Percentiles rank a stretch among this genome's conserved stretches.
Conservation (phyloP, 1,140 invertebrate species). For the Ostrea edulis region DNA sequence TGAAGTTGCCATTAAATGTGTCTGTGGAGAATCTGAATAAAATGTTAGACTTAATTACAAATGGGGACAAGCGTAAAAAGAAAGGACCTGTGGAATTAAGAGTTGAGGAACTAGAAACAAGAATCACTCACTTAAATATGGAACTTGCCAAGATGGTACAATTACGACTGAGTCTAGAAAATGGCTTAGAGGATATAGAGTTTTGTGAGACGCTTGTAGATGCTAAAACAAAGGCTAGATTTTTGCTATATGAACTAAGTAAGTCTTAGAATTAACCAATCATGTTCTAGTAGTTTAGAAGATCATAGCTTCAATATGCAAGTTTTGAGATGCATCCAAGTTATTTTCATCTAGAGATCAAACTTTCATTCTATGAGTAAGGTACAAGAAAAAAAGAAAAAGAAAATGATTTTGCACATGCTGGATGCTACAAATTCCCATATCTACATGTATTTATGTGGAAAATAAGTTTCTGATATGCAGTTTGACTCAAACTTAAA, state of each 20-base stretch:
- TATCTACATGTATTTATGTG: too few relatives aligned
- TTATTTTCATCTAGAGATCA: too few relatives aligned
- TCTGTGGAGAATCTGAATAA: slow-evolving; percentile 59
- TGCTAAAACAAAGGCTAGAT: slow-evolving; percentile 64
- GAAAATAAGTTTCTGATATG: too few relatives aligned
- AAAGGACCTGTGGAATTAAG: slow-evolving; percentile 64
- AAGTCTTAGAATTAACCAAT: slow-evolving; percentile 59
- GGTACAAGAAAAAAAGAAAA: too few relatives aligned
- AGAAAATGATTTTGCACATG: too few relatives aligned
- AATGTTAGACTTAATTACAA: slow-evolving; percentile 57
- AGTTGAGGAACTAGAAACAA: slow-evolving; percentile 75
- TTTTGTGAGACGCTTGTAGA: slow-evolving; percentile 66
- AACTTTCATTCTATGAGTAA: too few relatives aligned
- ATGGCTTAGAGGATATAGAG: slow-evolving; percentile 68
- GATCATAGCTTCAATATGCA: too few relatives aligned
- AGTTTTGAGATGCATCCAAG: too few relatives aligned
- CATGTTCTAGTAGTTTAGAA: too few relatives aligned
- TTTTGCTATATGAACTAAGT: slow-evolving; percentile 70
- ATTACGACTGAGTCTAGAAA: slow-evolving; percentile 68
- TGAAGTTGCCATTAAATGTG: slow-evolving; percentile 54
- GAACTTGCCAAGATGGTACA: slow-evolving; percentile 72
- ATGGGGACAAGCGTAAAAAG: slow-evolving; percentile 57
- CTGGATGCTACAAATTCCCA: too few relatives aligned
- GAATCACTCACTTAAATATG: slow-evolving; percentile 71
- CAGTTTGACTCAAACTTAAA: too few relatives aligned